These are phyloP conservation scores for Romanomermis culicivorax DNA, from an alignment of 2,888 invertebrate genomes.

Conservation along the genomic window DNA sequence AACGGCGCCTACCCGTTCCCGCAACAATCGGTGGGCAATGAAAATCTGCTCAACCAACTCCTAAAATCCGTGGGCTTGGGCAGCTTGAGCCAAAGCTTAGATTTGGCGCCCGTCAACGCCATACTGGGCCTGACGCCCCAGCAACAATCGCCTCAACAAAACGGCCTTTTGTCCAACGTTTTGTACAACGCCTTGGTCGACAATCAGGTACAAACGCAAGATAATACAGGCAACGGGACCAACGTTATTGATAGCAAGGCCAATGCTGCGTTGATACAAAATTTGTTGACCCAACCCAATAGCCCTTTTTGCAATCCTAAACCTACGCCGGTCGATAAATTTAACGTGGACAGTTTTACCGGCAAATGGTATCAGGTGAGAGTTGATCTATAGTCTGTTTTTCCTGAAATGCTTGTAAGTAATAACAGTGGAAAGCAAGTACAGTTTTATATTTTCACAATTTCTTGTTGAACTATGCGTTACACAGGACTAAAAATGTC, in stretches of 20 bases:
- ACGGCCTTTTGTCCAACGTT: slow-evolving; percentile 20
- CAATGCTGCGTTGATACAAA: slow-evolving; percentile 27
- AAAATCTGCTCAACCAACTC: slow-evolving; percentile 13
- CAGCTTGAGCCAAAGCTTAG: slow-evolving; percentile 20
- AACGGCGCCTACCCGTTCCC: slow-evolving; percentile 11
- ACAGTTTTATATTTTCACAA: no score
- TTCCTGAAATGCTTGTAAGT: no score
- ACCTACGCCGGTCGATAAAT: slow-evolving; percentile 23
- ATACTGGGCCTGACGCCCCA: slow-evolving; percentile 6
- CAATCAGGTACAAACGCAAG: slow-evolving; percentile 18
- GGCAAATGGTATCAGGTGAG: slow-evolving; percentile 26
- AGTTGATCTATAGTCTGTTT: no score
- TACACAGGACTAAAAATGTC: no score
- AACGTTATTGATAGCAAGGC: background rate
- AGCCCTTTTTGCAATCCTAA: slow-evolving; percentile 27
- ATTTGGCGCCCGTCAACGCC: slow-evolving; percentile 14
- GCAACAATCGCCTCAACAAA: background rate
- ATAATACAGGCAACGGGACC: slow-evolving; percentile 13
- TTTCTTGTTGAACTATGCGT: background rate
- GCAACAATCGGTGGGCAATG: background rate
- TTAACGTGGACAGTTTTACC: slow-evolving; percentile 24
- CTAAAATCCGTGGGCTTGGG: slow-evolving; percentile 25
- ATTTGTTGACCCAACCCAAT: slow-evolving; percentile 25
- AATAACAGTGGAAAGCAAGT: no score
- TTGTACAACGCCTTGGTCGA: slow-evolving; percentile 27